These are phyloP conservation scores for Ceratina australensis DNA, from an alignment of 1,140 invertebrate genomes.

Conservation along the genomic window DNA sequence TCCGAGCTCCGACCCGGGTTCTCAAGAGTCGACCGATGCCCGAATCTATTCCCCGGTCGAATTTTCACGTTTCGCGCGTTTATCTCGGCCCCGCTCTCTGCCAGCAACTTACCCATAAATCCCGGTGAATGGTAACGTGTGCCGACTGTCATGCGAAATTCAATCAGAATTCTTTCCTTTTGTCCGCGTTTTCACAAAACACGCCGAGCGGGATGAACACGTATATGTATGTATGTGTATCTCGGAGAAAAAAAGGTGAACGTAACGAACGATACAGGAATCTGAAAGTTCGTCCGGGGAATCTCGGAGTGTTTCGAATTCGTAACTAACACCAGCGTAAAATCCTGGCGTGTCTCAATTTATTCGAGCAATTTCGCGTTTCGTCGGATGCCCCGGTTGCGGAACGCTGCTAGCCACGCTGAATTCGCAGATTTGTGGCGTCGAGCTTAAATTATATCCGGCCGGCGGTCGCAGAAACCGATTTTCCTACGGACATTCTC, in stretches of 20 bases:
- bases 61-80: slow-evolving; percentile 16
- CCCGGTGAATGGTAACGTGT: neutral
- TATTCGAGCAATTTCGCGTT: slow-evolving; percentile 26
- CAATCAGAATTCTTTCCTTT: neutral
- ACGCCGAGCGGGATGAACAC: neutral
- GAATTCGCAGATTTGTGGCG: slow-evolving; percentile 23
- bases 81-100: neutral
- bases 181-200: neutral
- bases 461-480: neutral
- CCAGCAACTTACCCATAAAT: neutral
- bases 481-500: neutral
- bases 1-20: no score
- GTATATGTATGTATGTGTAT: no score
- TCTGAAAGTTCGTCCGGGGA: no score
- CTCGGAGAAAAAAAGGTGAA: no score
- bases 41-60: neutral
- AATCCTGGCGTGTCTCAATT: slow-evolving; percentile 7
- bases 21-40: neutral
- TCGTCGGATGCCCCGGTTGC: slow-evolving; percentile 1
- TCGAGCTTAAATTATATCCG: slow-evolving; percentile 27
- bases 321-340: neutral
- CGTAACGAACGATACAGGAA: no score
- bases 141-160: slow-evolving; percentile 14
- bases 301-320: no score
- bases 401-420: slow-evolving; percentile 9